Base-by-base conservation (phyloP, 2,888 invertebrate genomes). In the Elmis aenea region DNA sequence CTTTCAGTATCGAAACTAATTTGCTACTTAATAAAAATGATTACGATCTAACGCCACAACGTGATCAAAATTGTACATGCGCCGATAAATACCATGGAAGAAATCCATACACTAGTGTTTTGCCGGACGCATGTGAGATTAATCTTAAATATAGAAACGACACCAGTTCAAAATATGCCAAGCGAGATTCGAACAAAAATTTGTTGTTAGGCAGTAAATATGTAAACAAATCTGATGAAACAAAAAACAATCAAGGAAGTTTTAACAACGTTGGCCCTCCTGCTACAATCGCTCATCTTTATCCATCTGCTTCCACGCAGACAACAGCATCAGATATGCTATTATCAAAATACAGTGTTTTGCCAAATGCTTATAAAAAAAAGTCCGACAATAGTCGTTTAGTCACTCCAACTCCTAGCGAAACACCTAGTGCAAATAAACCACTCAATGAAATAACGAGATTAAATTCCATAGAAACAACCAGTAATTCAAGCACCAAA, bases 41-140 rank as follows among this genome's bases (percentile, higher is more conserved):
- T 26, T 42, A 42, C 10, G 42, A 42, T 30, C 28, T 42, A 26
- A 42, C 42, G 2, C 42, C 42, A 2, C 33, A 42, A 24, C 37
- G 42, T 11, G 42, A 42, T 16, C 8, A 8, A 5, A 8, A 18
- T 8, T 6, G 5, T 18, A 8, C 18, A 8, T 6, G 5, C 5
- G 8, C 5, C 5, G 8, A 5, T 8, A 18, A 18, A 8, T 18
- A 18, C 8, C 5, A 5, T 18, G 18, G 18, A 18, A 18, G 5
- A 5, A 6, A 5, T 5, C 5, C 5, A 6, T 18, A 5, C 8
- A 18, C 18, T 8, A 8, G 5, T 18, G 5, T 6, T 18, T 8
- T 8, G 8, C 5, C 18, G 8, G 5, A 6, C 8, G 5, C 18
- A 8, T 5, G 5, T 5, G 8, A 5, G 5, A 5, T 6, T 6